phyloP scores from a whole-genome alignment of 2,888 invertebrate species.

The Mesorhabditis sp. region DNA sequence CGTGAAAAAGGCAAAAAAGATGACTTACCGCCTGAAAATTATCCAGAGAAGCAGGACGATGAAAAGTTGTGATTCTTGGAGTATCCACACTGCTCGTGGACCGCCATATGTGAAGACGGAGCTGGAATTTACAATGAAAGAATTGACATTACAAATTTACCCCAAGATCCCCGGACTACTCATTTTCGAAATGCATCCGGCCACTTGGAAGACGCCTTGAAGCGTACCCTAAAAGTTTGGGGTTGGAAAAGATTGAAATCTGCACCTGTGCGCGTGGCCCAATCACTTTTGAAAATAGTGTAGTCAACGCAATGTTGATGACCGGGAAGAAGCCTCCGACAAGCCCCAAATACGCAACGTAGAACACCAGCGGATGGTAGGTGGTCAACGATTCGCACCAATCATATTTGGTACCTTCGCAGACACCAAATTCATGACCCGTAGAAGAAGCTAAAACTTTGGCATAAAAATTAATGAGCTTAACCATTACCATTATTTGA shows the following conservation, averaged over 20 bases:
- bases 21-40: not conserved
- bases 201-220: constrained; percentile 3
- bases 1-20: not conserved
- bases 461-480: not conserved
- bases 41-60: not conserved
- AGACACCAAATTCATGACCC: not conserved
- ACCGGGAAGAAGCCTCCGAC: constrained; percentile 5
- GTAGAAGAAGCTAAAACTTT: not conserved
- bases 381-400: not conserved
- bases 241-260: not conserved
- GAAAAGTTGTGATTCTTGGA: not conserved
- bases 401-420: not conserved
- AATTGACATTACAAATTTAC: not conserved
- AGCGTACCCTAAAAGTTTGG: not conserved
- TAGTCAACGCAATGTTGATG: constrained; percentile 2
- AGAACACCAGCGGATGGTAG: not conserved
- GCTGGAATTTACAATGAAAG: not conserved
- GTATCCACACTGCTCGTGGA: not conserved
- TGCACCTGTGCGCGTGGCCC: not conserved
- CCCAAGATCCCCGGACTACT: not conserved
- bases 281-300: constrained; percentile 1
- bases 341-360: not conserved
- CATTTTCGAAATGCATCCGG: constrained; percentile 5
- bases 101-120: not conserved
- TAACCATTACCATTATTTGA: not conserved